Evolutionary conservation across 2,113 vertebrate genomes (phyloP), one percentile per base, ranked within the genome.

Genomic region (Sorex fumeus): DNA sequence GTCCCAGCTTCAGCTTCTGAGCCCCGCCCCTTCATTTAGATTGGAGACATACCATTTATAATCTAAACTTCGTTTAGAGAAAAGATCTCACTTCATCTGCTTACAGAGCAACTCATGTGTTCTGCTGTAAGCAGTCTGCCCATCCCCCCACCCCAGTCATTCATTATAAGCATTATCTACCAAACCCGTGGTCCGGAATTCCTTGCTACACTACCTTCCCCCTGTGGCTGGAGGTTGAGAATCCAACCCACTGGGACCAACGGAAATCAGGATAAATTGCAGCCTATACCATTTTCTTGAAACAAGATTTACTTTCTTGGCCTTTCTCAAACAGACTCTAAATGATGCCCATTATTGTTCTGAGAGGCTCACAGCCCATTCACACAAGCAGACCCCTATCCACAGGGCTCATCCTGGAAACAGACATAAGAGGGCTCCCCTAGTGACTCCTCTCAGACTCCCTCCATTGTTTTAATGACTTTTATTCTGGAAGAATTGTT

Each of bases 401-500:
- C 57, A 6, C 7, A 15, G 43, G 53, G 53, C 21, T 85, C 27
- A 12, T 57, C 30, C 19, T 18, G 8, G 19, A 87, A 60, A 70
- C 1, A 79, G 43, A 60, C 19, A 53, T 9, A 23, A 84, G 32
- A 53, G 66, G 6, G 9, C 23, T 50, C 34, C 66, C 32, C 11
- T 10, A 10, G 50, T 21, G 6, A 12, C 32, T 66, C 47, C 18
- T 77, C 50, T 82, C 67, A 71, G 77, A 60, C 69, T 80, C 34
- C 69, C 88, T 47, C 18, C 23, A 27, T 9, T 1, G 7, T 30
- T 15, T 87, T 34, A 76, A 75, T 28, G 64, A 76, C 62, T 91
- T 88, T 95, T 84, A 94, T 90, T 95, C 91, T 78, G 71, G 53
- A 77, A 95, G 45, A 94, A 79, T 47, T 53, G 40, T 34, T 93